A percentile compares a stretch with the other conserved stretches of the same genome.
Conservation (phyloP, 23 tunicate species). For the Clavelina lepadiformis region DNA sequence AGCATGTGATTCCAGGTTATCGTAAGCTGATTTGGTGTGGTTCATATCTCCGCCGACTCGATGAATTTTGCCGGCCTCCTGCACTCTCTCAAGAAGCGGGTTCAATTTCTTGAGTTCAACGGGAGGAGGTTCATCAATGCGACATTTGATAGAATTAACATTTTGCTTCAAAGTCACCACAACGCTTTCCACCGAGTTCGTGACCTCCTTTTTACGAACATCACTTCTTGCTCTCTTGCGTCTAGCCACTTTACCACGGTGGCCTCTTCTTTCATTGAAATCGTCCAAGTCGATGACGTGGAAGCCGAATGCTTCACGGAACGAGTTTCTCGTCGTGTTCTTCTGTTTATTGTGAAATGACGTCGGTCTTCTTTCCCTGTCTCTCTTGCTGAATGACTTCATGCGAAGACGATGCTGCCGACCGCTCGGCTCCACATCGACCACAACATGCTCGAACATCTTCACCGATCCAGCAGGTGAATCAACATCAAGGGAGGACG, state of each 20-base stretch:
- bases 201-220: neutral
- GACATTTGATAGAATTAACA: neutral
- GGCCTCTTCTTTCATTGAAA: neutral
- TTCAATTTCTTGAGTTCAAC: neutral
- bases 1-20: neutral
- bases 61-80: too few relatives aligned
- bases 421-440: too few relatives aligned
- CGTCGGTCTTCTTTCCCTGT: slow-evolving; percentile 3
- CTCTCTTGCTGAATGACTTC: slow-evolving; percentile 57
- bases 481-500: too few relatives aligned
- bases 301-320: slow-evolving; percentile 86
- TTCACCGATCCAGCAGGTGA: too few relatives aligned
- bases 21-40: too few relatives aligned
- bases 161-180: neutral
- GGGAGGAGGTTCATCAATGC: neutral
- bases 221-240: neutral
- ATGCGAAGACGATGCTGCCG: slow-evolving; percentile 19
- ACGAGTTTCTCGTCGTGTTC: slow-evolving; percentile 27
- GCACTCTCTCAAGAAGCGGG: too few relatives aligned
- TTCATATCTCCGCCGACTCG: too few relatives aligned
- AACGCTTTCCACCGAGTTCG: neutral
- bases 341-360: neutral
- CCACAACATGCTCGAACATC: too few relatives aligned
- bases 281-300: slow-evolving; percentile 39
- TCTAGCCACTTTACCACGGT: neutral